Percentiles rank a stretch among this genome's conserved stretches.
Evolutionary conservation across 2,888 invertebrate genomes (phyloP).

Genomic region (Trilocha varians): DNA sequence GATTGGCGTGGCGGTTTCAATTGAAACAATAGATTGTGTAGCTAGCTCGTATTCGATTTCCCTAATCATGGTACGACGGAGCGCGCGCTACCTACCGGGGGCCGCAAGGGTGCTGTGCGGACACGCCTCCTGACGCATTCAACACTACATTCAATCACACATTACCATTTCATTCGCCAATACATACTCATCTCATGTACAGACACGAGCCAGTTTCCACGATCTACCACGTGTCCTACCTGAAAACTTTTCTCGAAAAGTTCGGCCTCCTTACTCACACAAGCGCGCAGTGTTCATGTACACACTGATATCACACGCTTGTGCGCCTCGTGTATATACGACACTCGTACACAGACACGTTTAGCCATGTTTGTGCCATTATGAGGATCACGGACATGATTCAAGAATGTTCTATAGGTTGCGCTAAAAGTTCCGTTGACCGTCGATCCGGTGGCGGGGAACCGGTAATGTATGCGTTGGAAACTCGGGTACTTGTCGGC

Average conservation of each 20-base stretch:
- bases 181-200: conserved; percentile 7
- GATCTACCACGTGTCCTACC: conserved; percentile 12
- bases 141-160: conserved; percentile 10
- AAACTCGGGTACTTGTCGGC: conserved; percentile 9
- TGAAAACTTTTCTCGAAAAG: conserved; percentile 39
- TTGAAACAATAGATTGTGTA: conserved; percentile 37
- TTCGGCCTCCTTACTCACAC: conserved; percentile 37
- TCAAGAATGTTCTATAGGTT: conserved; percentile 32
- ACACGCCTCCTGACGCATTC: conserved; percentile 45
- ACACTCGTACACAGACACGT: conserved; percentile 24
- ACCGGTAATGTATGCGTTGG: conserved; percentile 16
- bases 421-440: conserved; percentile 18
- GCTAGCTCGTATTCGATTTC: conserved; percentile 41
- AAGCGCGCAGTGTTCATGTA: conserved; percentile 18
- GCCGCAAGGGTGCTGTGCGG: conserved; percentile 57
- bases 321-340: conserved; percentile 11
- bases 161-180: conserved; percentile 8
- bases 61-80: conserved; percentile 42
- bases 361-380: conserved; percentile 29
- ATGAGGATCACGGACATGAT: conserved; percentile 28
- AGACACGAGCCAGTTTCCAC: conserved; percentile 12
- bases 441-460: conserved; percentile 5
- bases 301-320: conserved; percentile 15
- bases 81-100: conserved; percentile 24
- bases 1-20: conserved; percentile 27